These are phyloP conservation scores for Anguilla rostrata DNA, from an alignment of 2,113 vertebrate genomes.

Conservation along the genomic window DNA sequence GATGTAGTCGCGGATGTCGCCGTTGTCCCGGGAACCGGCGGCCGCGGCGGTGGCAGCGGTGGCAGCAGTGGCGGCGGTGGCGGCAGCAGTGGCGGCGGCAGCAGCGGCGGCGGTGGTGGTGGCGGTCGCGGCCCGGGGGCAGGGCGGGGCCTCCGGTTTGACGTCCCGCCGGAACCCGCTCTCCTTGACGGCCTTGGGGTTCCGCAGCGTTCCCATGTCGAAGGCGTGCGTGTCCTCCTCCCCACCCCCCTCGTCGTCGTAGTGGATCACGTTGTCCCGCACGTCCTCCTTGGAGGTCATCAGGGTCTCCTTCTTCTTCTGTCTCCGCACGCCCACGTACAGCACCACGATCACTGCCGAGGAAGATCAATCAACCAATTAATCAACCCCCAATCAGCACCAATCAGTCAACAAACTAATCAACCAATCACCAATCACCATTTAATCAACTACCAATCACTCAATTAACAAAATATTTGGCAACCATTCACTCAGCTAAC, in stretches of 20 bases:
- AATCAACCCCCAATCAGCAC: not conserved
- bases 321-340: conserved; percentile 86
- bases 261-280: conserved; percentile 96
- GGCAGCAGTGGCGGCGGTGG: conserved; percentile 46
- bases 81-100: conserved; percentile 40
- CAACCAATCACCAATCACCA: too few species aligned
- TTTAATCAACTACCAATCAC: too few species aligned
- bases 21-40: conserved; percentile 75
- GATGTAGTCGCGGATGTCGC: conserved; percentile 92
- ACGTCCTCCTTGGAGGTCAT: conserved; percentile 99
- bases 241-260: conserved; percentile 95
- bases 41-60: conserved; percentile 76
- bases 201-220: conserved; percentile 93
- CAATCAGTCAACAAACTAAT: not conserved
- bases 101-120: conserved; percentile 49
- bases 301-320: conserved; percentile 94
- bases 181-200: conserved; percentile 91
- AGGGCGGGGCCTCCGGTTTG: conserved; percentile 81
- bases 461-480: too few species aligned
- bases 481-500: too few species aligned
- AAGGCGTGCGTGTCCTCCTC: conserved; percentile 98
- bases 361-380: conserved; percentile 8
- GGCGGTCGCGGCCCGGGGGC: conserved; percentile 55
- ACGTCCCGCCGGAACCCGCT: conserved; percentile 88
- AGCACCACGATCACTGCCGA: conserved; percentile 90